Conservation (phyloP, 2,888 invertebrate species). For the Dolichopus griseipennis region DNA sequence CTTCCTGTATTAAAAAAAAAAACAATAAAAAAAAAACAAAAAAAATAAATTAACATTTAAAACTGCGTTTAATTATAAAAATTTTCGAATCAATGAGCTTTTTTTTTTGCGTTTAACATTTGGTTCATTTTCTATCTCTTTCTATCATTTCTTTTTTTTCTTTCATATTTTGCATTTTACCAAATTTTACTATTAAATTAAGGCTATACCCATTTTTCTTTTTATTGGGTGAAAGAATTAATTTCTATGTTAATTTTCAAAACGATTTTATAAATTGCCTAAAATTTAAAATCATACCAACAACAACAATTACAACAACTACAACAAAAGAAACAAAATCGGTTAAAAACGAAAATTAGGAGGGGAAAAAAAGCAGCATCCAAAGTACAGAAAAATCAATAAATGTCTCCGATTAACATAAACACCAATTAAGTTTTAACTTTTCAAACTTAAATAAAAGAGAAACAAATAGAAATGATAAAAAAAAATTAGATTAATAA, state of each 20-base stretch:
- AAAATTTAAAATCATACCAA: too few relatives aligned
- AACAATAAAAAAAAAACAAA: background rate
- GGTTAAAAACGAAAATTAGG: too few relatives aligned
- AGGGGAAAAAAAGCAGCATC: too few relatives aligned
- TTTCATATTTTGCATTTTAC: background rate
- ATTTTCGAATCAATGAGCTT: background rate
- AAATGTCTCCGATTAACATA: slow-evolving; percentile 6
- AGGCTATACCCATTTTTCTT: background rate
- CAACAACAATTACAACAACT: too few relatives aligned
- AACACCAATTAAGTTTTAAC: slow-evolving; percentile 6
- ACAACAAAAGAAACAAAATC: too few relatives aligned
- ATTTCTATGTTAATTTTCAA: background rate
- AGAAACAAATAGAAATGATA: too few relatives aligned
- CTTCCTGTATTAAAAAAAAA: background rate
- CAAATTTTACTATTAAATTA: background rate
- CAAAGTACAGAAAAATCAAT: background rate
- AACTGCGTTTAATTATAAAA: too few relatives aligned
- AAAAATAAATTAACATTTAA: background rate
- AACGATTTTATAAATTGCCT: too few relatives aligned
- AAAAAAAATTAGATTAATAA: too few relatives aligned
- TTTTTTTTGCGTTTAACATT: background rate
- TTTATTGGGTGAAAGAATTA: background rate
- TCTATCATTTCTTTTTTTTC: background rate
- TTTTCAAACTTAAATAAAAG: background rate
- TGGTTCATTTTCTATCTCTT: too few relatives aligned